Evolutionary conservation across 2,797 vertebrate species (phyloP).

Genomic region (Gymnoscopelus microlampas): DNA sequence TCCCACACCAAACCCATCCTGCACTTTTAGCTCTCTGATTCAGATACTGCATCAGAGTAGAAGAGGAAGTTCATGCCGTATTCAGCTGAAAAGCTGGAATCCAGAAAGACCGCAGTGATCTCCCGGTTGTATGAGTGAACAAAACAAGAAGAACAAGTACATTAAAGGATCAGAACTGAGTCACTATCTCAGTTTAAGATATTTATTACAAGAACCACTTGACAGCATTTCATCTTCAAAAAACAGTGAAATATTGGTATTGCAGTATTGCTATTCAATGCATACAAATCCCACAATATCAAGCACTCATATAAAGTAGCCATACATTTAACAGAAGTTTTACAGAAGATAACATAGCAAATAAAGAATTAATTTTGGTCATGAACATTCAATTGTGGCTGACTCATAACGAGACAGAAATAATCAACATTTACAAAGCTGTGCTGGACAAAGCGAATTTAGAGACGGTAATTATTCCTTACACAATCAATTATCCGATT

Average conservation of each 20-base stretch:
- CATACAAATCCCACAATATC: constrained; percentile 71
- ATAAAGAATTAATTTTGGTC: constrained; percentile 44
- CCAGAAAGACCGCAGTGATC: too few relatives aligned
- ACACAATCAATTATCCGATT: constrained; percentile 19
- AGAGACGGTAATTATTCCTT: constrained; percentile 21
- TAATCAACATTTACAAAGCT: constrained; percentile 34
- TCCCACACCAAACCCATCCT: too few relatives aligned
- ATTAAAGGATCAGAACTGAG: background rate
- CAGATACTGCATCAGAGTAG: background rate
- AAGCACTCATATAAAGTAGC: constrained; percentile 49
- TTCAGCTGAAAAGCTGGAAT: background rate
- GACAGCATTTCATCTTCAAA: constrained; percentile 69
- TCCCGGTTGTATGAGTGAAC: too few relatives aligned
- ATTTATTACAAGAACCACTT: constrained; percentile 81
- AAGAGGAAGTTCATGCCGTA: background rate
- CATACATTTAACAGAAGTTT: constrained; percentile 66
- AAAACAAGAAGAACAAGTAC: too few relatives aligned
- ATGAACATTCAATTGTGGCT: constrained; percentile 64
- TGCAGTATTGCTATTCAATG: constrained; percentile 79
- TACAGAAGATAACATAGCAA: constrained; percentile 55
- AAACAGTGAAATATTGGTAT: constrained; percentile 65
- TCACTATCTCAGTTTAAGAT: constrained; percentile 43
- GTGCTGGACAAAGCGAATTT: constrained; percentile 34
- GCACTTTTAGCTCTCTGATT: background rate
- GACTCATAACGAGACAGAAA: constrained; percentile 38